A percentile compares a stretch with the other conserved stretches of the same genome.
These are phyloP conservation scores for Semnornis frantzii DNA, from an alignment of 2,113 vertebrate species.

Conservation along the genomic window DNA sequence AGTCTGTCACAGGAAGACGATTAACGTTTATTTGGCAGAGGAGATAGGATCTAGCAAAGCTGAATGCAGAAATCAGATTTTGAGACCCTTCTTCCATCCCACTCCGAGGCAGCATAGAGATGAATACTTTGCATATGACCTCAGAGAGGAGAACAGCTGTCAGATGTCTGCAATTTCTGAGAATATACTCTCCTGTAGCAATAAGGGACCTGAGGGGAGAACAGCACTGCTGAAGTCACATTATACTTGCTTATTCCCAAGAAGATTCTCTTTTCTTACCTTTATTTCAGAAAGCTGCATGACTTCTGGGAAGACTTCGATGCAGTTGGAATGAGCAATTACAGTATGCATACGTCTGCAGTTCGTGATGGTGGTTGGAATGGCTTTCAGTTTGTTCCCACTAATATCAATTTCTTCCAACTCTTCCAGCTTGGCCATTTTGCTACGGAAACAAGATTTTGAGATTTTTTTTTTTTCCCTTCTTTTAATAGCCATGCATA, in stretches of 20 bases:
- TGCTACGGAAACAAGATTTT: constrained; percentile 77
- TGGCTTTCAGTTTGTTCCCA: constrained; percentile 95
- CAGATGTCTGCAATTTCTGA: not conserved
- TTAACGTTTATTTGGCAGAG: constrained; percentile 20
- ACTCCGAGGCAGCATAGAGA: not conserved
- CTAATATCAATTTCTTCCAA: constrained; percentile 96
- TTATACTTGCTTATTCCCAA: not conserved
- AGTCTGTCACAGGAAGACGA: not conserved
- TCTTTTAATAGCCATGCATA: not conserved
- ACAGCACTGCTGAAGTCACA: not conserved
- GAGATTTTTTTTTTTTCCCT: not conserved
- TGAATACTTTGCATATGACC: not conserved
- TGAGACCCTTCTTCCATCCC: not conserved
- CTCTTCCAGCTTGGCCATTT: constrained; percentile 99
- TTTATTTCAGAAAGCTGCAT: constrained; percentile 98
- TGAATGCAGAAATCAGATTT: not conserved
- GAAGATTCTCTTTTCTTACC: constrained; percentile 67
- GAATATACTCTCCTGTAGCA: not conserved
- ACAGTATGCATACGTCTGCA: constrained; percentile 95
- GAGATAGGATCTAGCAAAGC: not conserved
- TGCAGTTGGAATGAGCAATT: constrained; percentile 94
- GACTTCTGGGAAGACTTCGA: constrained; percentile 97
- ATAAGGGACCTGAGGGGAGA: not conserved
- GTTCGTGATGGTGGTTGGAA: constrained; percentile 95
- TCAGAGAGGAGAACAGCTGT: not conserved